Evolutionary conservation across 2,888 invertebrate species (phyloP), one percentile per base, ranked within the genome.

Genomic region (Omphaloscelis lunosa): DNA sequence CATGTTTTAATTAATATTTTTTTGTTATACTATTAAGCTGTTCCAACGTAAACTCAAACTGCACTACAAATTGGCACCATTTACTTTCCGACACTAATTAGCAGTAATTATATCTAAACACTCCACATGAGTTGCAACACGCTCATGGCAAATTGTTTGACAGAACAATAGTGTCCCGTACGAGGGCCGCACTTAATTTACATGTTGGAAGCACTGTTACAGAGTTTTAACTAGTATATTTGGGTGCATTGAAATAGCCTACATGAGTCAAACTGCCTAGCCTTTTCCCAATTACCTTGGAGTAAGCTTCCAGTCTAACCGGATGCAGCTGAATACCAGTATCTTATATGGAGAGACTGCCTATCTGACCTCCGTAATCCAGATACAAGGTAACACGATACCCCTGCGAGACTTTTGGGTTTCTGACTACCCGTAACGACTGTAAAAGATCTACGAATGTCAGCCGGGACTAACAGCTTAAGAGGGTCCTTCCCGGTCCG

Each of bases 121-220:
- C 61, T 68, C 34, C 0, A 51, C 56, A 82, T 65, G 53, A 77
- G 51, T 67, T 51, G 63, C 69, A 75, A 41, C 39, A 56, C 48
- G 51, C 34, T 78, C 65, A 41, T 78, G 66, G 74, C 78, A 71
- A 71, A 69, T 70, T 58, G 66, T 82, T 73, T 53, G 73, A 71
- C 48, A 58, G 53, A 75, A 78, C 80, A 69, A 72, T 59, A 66
- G 70, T 29, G 65, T 77, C 29, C 71, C 23, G 62, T 66, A 62
- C 58, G 53, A 48, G 34, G 5, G 17, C 58, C 12, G 61, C 62
- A 34, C 53, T 68, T 75, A 72, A 79, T 76, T 71, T 70, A 75
- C 61, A 75, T 12, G 45, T 71, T 27, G 1, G 6, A 23, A 29
- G 2, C 29, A 11, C n/a, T 75, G 41, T 62, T 27, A n/a, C 2